Evolutionary conservation across 2,113 vertebrate species (phyloP), one percentile per base, ranked within the genome.

Genomic region (Limnothrissa miodon): DNA sequence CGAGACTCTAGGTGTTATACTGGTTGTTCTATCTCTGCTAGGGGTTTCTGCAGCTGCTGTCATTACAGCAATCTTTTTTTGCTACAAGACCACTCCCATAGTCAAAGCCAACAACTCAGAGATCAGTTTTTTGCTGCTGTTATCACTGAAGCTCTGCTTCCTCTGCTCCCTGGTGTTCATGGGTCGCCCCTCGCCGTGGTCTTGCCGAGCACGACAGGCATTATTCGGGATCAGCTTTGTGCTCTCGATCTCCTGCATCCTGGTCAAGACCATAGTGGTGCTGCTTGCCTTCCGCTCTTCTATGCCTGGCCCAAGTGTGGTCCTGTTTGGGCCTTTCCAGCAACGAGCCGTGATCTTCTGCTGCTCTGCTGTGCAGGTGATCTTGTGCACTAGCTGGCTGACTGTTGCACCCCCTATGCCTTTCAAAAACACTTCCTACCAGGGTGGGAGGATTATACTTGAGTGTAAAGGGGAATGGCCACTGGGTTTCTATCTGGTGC

Each of bases 81-180:
- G 0, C 81, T 94, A 91, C 82, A 91, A 92, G 42, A 82, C 45
- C n/a, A 94, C 94, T 0, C 92, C 94, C 0, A 90, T 95, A 0
- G 94, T 95, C 45, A 93, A 88, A 83, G 94, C 94, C 53, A 95
- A 95, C 87, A 94, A 95, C 81, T 92, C 94, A 17, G 94, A 95
- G 85, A 89, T 95, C 81, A 95, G 94, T 86, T 94, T 94, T 82
- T 78, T 94, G 80, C 91, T 95, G 45, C 89, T 95, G 23, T 29
- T 92, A 7, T 94, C 93, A 10, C 90, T 95, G 45, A 92, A 91
- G 44, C 90, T 95, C 0, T 95, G 94, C 86, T 95, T 95, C 85
- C 85, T 95, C 62, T 95, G 94, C 78, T 91, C 92, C 4, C 83
- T 93, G 84, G 83, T 90, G 79, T 94, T 95, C 83, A 91, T 94